These are phyloP conservation scores for Hoplodrina blanda DNA, from an alignment of 2,888 invertebrate species.

Conservation along the genomic window DNA sequence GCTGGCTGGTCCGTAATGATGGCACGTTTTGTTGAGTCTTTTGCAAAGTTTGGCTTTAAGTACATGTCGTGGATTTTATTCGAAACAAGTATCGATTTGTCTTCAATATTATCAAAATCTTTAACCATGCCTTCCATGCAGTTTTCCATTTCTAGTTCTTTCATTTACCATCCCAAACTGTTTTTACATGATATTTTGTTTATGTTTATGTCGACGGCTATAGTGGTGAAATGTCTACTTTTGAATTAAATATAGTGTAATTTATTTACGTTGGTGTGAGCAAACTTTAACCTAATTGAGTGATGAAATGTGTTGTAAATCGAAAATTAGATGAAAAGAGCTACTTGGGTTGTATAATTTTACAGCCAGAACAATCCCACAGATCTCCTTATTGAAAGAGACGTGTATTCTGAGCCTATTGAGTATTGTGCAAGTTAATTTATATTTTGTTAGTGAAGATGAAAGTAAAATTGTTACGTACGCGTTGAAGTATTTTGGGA, in stretches of 20 bases:
- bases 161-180: slow-evolving; percentile 10
- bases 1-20: slow-evolving; percentile 42
- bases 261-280: slow-evolving; percentile 22
- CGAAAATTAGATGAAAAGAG: slow-evolving; percentile 3
- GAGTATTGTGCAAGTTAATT: slow-evolving; percentile 59
- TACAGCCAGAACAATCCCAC: slow-evolving; percentile 2
- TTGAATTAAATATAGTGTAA: slow-evolving; percentile 29
- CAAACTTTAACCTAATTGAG: slow-evolving; percentile 25
- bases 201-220: slow-evolving; percentile 15
- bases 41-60: slow-evolving; percentile 38
- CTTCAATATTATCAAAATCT: slow-evolving; percentile 1
- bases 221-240: slow-evolving; percentile 40
- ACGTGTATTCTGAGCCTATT: slow-evolving; percentile 24
- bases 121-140: not conserved
- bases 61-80: slow-evolving; percentile 30
- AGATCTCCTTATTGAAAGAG: slow-evolving; percentile 15
- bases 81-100: slow-evolving; percentile 14
- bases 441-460: slow-evolving; percentile 72
- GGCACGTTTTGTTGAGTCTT: slow-evolving; percentile 63
- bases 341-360: slow-evolving; percentile 10
- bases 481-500: slow-evolving; percentile 64
- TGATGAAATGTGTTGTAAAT: slow-evolving; percentile 46
- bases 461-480: slow-evolving; percentile 77
- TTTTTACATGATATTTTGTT: slow-evolving; percentile 10
- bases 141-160: slow-evolving; percentile 1